Evolutionary conservation across 1,140 invertebrate species (phyloP).

Genomic region (Lepidurus couesii): DNA sequence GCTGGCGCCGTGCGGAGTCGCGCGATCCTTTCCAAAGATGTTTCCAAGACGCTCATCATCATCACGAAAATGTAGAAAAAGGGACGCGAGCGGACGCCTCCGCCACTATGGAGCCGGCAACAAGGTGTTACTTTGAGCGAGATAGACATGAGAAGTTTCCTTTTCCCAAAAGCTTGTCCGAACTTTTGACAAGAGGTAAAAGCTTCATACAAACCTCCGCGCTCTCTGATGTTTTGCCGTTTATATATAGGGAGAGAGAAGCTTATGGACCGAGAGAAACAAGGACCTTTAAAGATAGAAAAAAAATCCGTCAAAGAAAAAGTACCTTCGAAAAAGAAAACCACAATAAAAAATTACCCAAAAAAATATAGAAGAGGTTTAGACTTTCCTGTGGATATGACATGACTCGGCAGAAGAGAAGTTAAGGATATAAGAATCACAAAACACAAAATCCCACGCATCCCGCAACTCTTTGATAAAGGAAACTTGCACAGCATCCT

Average conservation of each 20-base stretch:
- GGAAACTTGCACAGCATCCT: neutral
- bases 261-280: neutral
- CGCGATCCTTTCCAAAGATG: neutral
- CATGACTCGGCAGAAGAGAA: neutral
- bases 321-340: neutral
- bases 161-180: conserved; percentile 2
- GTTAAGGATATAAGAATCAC: neutral
- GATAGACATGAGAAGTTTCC: conserved; percentile 8
- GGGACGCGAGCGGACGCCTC: conserved; percentile 11
- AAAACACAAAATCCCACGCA: neutral
- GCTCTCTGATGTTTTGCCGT: neutral
- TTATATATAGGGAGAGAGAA: neutral
- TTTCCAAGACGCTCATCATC: conserved; percentile 21
- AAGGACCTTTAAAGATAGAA: neutral
- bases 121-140: conserved; percentile 11
- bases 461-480: neutral
- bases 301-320: neutral
- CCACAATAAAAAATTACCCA: neutral
- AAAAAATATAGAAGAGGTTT: neutral
- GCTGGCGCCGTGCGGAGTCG: conserved; percentile 14
- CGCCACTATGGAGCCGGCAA: conserved; percentile 7
- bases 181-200: conserved; percentile 22
- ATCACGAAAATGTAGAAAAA: neutral
- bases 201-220: conserved; percentile 1
- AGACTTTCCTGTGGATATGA: neutral